Evolutionary conservation across 2,113 vertebrate species (phyloP).

Genomic region (Aegypius monachus): DNA sequence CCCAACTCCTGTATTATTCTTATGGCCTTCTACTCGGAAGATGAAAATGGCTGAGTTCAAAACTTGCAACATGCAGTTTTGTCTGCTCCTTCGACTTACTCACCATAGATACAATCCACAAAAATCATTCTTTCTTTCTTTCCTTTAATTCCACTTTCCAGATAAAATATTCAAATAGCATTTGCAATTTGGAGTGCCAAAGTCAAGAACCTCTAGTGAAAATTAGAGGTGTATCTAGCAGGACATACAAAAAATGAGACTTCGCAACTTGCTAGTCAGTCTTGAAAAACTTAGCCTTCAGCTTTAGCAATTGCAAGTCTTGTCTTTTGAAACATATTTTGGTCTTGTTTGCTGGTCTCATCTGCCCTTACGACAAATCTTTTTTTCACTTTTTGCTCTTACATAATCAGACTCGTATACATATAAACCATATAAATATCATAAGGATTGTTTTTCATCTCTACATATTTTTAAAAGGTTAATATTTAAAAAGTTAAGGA

Average conservation of each 20-base stretch:
- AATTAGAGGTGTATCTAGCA: background rate
- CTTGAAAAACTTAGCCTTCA: background rate
- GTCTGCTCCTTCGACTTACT: background rate
- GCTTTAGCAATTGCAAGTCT: background rate
- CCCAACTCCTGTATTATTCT: background rate
- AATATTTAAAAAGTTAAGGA: background rate
- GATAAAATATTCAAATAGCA: background rate
- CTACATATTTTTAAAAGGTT: background rate
- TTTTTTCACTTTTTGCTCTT: background rate
- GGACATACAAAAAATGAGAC: background rate
- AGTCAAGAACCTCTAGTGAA: background rate
- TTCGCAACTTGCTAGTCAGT: background rate
- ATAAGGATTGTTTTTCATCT: background rate
- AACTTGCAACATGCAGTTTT: background rate
- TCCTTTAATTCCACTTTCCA: background rate
- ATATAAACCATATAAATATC: background rate
- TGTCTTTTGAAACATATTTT: background rate
- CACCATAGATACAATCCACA: background rate
- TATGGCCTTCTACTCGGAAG: background rate
- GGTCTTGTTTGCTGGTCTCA: background rate
- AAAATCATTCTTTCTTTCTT: background rate
- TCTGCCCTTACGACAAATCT: fast-evolving
- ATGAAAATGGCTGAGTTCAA: background rate
- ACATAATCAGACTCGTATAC: background rate
- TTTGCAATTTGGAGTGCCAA: background rate